Evolutionary conservation across 2,113 vertebrate genomes (phyloP).

Genomic region (Sprattus sprattus): DNA sequence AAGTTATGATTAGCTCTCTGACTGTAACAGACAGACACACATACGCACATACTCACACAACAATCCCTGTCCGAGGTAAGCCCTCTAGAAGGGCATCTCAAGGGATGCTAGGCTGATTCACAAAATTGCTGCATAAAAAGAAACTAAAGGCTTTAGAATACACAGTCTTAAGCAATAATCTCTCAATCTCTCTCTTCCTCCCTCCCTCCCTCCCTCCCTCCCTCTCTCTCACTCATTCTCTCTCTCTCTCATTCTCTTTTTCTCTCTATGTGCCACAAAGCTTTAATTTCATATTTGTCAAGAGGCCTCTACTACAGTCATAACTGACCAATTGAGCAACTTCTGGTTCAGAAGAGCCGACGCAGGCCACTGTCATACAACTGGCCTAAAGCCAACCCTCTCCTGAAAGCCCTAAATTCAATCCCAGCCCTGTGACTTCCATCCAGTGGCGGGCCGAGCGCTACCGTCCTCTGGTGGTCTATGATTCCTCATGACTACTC

Average conservation of each 20-base stretch:
- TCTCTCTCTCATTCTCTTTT: constrained; percentile 24
- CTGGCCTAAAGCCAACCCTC: background rate
- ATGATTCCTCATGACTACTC: constrained; percentile 81
- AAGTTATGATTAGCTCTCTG: constrained; percentile 1
- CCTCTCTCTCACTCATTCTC: constrained; percentile 34
- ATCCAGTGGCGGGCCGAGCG: background rate
- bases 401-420: background rate
- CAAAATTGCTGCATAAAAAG: constrained; percentile 66
- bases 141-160: constrained; percentile 62
- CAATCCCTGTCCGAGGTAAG: constrained; percentile 42
- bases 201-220: constrained; percentile 47
- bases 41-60: constrained; percentile 48
- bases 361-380: constrained; percentile 44
- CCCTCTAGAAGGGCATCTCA: constrained; percentile 61
- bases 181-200: constrained; percentile 52
- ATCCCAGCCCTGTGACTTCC: background rate
- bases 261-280: constrained; percentile 68
- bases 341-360: constrained; percentile 16
- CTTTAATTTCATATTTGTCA: constrained; percentile 63
- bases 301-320: constrained; percentile 16
- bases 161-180: constrained; percentile 52
- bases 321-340: constrained; percentile 8
- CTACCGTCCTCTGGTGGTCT: constrained; percentile 59
- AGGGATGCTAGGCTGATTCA: constrained; percentile 60
- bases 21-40: constrained; percentile 15